Evolutionary conservation across 2,888 invertebrate genomes (phyloP).

Genomic region (Seira ritae): DNA sequence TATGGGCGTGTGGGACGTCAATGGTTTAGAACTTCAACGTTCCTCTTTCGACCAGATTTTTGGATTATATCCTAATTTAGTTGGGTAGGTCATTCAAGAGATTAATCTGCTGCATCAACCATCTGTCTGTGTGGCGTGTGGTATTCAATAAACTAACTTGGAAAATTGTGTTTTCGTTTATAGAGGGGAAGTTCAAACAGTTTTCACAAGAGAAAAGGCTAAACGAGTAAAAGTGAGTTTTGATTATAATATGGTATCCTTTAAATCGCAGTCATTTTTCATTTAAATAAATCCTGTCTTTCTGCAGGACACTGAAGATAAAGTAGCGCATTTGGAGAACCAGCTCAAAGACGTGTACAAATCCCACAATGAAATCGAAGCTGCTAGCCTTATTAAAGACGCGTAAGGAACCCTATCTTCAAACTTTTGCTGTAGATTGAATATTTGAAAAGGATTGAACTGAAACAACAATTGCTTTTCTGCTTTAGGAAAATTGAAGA

Average conservation of each 20-base stretch:
- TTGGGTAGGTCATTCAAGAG: slow-evolving; percentile 65
- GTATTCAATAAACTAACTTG: not conserved
- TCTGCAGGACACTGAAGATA: slow-evolving; percentile 63
- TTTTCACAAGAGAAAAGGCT: slow-evolving; percentile 70
- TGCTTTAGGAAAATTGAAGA: slow-evolving; percentile 58
- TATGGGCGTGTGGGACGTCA: slow-evolving; percentile 72
- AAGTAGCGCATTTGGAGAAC: slow-evolving; percentile 48
- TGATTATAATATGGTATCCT: not conserved
- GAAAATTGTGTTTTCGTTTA: not conserved
- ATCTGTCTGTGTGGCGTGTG: not conserved
- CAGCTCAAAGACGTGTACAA: slow-evolving; percentile 55
- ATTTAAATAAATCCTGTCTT: not conserved
- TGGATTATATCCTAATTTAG: slow-evolving; percentile 70
- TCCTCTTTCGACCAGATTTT: slow-evolving; percentile 70
- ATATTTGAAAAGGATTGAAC: too few species aligned
- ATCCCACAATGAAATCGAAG: slow-evolving; percentile 48
- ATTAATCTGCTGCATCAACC: not conserved
- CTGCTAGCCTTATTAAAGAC: slow-evolving; percentile 38
- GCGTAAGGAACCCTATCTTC: slow-evolving; percentile 37
- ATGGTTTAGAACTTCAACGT: slow-evolving; percentile 60
- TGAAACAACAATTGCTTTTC: slow-evolving; percentile 3
- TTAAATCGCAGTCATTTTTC: too few species aligned
- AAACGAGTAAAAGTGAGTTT: slow-evolving; percentile 62
- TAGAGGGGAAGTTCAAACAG: slow-evolving; percentile 72
- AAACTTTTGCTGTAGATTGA: too few species aligned